phyloP scores from a whole-genome alignment of 2,888 invertebrate species.

The Epirrhoe tristata region DNA sequence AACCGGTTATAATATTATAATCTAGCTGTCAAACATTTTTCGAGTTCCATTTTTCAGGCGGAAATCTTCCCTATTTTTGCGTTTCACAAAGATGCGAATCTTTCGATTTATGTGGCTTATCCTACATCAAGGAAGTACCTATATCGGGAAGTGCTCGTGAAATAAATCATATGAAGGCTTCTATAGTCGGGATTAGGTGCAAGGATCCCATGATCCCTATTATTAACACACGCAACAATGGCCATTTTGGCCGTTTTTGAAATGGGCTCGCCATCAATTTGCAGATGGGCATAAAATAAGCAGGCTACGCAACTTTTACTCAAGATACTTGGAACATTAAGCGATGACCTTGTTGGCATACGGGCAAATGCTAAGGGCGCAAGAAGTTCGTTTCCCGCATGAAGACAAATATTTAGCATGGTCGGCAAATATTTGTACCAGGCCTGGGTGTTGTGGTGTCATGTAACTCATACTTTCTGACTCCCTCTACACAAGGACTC shows the following conservation, averaged over 20 bases:
- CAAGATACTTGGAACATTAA: no score
- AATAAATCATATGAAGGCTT: conserved; percentile 62
- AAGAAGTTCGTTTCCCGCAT: background rate
- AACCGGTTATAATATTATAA: no score
- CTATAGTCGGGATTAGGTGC: conserved; percentile 43
- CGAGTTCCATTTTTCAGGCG: conserved; percentile 7
- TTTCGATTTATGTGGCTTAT: conserved; percentile 38
- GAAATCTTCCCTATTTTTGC: conserved; percentile 24
- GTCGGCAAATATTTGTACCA: no score
- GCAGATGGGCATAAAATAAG: no score
- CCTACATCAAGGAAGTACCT: conserved; percentile 33
- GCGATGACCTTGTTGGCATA: no score
- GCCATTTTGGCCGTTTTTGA: background rate
- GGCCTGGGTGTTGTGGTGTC: no score
- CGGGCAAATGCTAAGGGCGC: background rate
- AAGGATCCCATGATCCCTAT: conserved; percentile 24
- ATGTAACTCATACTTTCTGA: no score
- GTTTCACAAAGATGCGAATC: conserved; percentile 29
- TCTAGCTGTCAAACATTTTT: conserved; percentile 3
- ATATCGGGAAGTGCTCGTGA: conserved; percentile 46
- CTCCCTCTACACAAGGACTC: no score
- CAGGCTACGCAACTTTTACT: no score
- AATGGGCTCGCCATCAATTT: background rate
- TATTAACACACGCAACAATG: background rate
- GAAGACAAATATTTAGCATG: background rate